phyloP scores from a whole-genome alignment of 2,888 invertebrate genomes.

The Maniola hyperantus region DNA sequence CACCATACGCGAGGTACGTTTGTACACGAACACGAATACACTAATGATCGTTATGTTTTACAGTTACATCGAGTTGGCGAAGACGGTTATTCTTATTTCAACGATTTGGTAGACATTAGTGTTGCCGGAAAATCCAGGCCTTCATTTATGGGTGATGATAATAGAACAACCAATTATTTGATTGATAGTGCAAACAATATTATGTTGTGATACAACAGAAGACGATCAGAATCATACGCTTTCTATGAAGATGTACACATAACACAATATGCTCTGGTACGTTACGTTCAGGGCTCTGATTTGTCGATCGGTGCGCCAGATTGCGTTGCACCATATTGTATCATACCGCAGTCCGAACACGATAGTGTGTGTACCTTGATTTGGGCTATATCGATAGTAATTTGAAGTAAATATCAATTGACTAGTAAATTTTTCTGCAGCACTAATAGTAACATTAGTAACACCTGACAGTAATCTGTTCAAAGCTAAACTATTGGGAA shows the following conservation, averaged over 20 bases:
- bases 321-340: no score
- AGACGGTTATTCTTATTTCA: conserved; percentile 12
- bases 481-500: not conserved
- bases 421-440: not conserved
- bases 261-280: no score
- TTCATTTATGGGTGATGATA: no score
- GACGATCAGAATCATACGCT: no score
- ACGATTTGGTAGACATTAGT: not conserved
- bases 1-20: conserved; percentile 94
- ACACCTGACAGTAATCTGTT: not conserved
- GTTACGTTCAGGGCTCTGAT: no score
- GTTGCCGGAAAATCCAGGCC: not conserved
- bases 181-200: no score
- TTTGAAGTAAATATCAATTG: not conserved
- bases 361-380: no score
- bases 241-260: no score
- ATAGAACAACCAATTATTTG: no score
- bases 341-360: no score
- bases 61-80: conserved; percentile 4
- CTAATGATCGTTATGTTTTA: not conserved
- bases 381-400: not conserved
- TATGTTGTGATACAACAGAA: no score
- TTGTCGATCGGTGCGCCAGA: no score
- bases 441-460: not conserved
- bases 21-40: not conserved